These are phyloP conservation scores for Philypnodon macrostomus DNA, from an alignment of 2,797 vertebrate genomes.

Conservation along the genomic window DNA sequence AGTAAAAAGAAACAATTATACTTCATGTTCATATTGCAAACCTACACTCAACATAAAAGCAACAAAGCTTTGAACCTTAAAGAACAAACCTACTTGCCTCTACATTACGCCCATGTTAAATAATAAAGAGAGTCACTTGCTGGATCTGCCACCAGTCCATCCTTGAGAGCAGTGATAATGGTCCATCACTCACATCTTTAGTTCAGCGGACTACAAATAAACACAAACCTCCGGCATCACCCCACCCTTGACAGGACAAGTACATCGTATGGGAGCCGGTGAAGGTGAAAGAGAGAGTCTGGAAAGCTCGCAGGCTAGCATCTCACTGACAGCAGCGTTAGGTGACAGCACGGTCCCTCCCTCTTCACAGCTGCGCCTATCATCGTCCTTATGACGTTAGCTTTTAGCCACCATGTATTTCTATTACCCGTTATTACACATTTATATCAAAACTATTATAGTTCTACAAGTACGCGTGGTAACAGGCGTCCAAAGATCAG, in stretches of 20 bases:
- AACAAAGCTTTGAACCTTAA: slow-evolving; percentile 17
- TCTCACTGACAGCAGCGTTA: slow-evolving; percentile 46
- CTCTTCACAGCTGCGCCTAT: slow-evolving; percentile 63
- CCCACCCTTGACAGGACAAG: slow-evolving; percentile 69
- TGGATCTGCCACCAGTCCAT: slow-evolving; percentile 57
- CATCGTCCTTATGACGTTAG: slow-evolving; percentile 58
- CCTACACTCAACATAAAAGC: slow-evolving; percentile 13
- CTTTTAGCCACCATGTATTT: slow-evolving; percentile 36
- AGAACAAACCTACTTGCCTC: slow-evolving; percentile 44
- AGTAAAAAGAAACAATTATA: slow-evolving; percentile 43
- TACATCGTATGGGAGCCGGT: slow-evolving; percentile 64
- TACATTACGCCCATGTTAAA: slow-evolving; percentile 48
- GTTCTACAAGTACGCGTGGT: not conserved
- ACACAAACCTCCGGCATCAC: slow-evolving; percentile 49
- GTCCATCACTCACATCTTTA: slow-evolving; percentile 34
- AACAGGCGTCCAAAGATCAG: not conserved
- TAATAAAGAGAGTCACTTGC: slow-evolving; percentile 41
- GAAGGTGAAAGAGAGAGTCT: slow-evolving; percentile 74
- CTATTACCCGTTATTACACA: slow-evolving; percentile 10
- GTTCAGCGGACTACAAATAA: slow-evolving; percentile 35
- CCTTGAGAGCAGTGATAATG: slow-evolving; percentile 58
- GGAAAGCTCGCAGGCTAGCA: slow-evolving; percentile 57
- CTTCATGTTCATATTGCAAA: slow-evolving; percentile 19
- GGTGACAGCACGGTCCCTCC: slow-evolving; percentile 63
- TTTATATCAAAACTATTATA: not conserved